Conservation (phyloP, 2,113 vertebrate genomes). For the Nannospalax galili region DNA sequence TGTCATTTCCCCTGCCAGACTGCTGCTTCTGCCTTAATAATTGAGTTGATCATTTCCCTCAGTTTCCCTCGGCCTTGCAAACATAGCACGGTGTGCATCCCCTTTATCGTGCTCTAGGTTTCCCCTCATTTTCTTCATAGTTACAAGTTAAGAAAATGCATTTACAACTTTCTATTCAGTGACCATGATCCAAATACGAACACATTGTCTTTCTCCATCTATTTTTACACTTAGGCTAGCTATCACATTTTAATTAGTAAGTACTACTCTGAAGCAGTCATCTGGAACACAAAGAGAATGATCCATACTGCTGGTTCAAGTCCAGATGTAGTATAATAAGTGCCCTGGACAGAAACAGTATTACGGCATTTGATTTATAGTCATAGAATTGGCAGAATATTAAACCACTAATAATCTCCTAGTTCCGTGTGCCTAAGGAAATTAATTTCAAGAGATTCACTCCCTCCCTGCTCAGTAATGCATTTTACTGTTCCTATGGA, state of each 20-base stretch:
- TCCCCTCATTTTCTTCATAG: conserved; percentile 43
- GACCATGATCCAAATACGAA: conserved; percentile 51
- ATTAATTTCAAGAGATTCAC: conserved; percentile 36
- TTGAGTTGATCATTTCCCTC: conserved; percentile 12
- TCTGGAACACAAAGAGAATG: conserved; percentile 55
- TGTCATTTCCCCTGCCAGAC: conserved; percentile 2
- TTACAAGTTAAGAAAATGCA: conserved; percentile 33
- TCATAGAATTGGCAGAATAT: conserved; percentile 48
- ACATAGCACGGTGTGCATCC: not conserved
- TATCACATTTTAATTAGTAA: conserved; percentile 70
- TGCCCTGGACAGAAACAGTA: conserved; percentile 50
- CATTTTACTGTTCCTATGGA: not conserved
- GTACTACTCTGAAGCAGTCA: conserved; percentile 57
- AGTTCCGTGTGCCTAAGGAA: not conserved
- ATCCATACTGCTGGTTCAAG: conserved; percentile 45
- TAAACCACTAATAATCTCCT: conserved; percentile 56
- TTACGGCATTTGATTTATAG: conserved; percentile 42
- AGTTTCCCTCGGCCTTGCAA: conserved; percentile 28
- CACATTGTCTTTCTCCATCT: conserved; percentile 59
- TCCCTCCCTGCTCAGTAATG: not conserved
- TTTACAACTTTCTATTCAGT: conserved; percentile 58
- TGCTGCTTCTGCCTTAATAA: not conserved
- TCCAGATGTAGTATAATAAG: conserved; percentile 62
- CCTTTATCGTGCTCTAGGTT: not conserved
- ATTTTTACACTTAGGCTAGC: conserved; percentile 44